Percentiles rank a stretch among this genome's conserved stretches.
Evolutionary conservation across 2,113 vertebrate genomes (phyloP).

Genomic region (Rana temporaria): DNA sequence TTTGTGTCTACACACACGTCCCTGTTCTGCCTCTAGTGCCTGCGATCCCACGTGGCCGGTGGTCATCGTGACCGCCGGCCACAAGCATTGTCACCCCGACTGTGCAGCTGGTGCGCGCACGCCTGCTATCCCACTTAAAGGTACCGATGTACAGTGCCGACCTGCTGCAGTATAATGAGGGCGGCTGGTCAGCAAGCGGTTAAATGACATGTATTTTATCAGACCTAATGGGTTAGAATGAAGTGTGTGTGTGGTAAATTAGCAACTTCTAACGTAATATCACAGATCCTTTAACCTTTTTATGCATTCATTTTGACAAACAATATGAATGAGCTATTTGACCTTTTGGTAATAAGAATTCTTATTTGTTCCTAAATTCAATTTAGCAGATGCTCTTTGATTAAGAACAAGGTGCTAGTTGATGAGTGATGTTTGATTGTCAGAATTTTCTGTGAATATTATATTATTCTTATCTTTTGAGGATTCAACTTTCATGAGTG

Average conservation of each 20-base stretch:
- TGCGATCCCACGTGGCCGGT: no score
- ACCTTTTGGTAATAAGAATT: constrained; percentile 80
- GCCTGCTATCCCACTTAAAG: no score
- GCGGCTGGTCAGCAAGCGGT: no score
- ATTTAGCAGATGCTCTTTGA: constrained; percentile 75
- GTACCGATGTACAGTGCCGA: no score
- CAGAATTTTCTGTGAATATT: constrained; percentile 63
- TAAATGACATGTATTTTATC: background rate
- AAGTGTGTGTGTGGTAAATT: background rate
- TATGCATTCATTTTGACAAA: constrained; percentile 80
- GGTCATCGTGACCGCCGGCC: no score
- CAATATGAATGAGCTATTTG: constrained; percentile 77
- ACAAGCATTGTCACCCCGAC: no score
- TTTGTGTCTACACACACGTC: no score
- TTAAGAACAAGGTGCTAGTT: constrained; percentile 71
- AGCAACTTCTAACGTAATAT: constrained; percentile 75
- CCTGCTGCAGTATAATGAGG: no score
- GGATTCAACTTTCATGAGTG: constrained; percentile 61
- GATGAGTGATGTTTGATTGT: constrained; percentile 66
- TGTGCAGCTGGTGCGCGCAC: no score
- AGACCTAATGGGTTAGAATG: background rate
- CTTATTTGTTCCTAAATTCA: constrained; percentile 71
- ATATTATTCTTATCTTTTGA: constrained; percentile 62
- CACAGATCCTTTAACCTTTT: constrained; percentile 76
- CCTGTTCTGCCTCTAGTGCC: no score